These are phyloP conservation scores for Trididemnum clinides DNA, from an alignment of 23 tunicate species.

Conservation along the genomic window DNA sequence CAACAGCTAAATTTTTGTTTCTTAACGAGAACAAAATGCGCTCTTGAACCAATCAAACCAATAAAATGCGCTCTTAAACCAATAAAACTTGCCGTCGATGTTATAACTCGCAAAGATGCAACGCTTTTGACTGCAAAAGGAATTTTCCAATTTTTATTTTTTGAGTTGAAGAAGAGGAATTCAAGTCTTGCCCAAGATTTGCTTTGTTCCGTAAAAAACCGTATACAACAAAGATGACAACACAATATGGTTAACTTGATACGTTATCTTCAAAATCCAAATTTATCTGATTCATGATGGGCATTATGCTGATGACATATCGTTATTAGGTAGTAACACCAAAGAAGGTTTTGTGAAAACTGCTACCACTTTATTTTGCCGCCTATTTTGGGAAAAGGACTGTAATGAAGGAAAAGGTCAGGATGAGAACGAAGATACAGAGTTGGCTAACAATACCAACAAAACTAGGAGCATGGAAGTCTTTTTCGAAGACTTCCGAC, in stretches of 20 bases:
- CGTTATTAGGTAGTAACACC: background rate
- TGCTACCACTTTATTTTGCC: background rate
- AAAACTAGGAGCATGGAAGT: background rate
- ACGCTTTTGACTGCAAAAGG: background rate
- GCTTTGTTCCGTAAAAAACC: constrained; percentile 9
- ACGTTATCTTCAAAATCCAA: background rate
- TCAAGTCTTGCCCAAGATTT: background rate
- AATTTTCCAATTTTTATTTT: background rate
- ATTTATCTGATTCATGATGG: background rate
- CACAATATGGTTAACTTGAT: background rate
- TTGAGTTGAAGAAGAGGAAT: background rate
- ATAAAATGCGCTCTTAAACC: background rate
- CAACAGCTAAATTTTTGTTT: background rate
- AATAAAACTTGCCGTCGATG: background rate
- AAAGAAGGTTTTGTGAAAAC: background rate
- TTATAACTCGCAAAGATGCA: background rate
- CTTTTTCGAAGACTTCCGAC: background rate
- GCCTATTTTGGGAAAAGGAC: background rate
- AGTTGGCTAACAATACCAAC: background rate
- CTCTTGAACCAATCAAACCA: background rate
- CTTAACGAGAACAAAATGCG: background rate
- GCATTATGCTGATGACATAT: background rate
- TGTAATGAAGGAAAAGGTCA: no score
- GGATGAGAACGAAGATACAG: background rate
- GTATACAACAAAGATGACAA: background rate